Evolutionary conservation across 2,113 vertebrate genomes (phyloP).

Genomic region (Atherinomorus stipes): DNA sequence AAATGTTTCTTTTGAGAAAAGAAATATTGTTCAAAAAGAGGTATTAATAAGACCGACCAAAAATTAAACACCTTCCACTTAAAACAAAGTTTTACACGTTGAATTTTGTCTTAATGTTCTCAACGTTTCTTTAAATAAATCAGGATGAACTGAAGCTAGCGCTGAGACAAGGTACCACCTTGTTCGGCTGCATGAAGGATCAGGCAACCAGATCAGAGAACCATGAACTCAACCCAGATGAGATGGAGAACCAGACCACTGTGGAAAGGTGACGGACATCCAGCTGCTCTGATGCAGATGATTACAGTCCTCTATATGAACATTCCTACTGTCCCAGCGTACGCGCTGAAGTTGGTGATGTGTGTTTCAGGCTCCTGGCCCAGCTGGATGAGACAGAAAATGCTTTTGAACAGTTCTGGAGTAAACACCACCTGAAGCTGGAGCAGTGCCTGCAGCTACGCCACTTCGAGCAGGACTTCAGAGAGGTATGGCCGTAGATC

Average conservation of each 20-base stretch:
- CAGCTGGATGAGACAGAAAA: constrained; percentile 95
- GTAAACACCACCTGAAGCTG: constrained; percentile 91
- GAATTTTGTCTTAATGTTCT: background rate
- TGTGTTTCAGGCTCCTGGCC: constrained; percentile 86
- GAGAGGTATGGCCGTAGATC: constrained; percentile 83
- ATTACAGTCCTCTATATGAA: background rate
- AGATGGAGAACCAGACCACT: constrained; percentile 91
- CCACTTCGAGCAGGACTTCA: constrained; percentile 93
- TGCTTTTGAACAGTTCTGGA: constrained; percentile 94
- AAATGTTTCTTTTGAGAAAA: too few species aligned
- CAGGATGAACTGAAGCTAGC: constrained; percentile 92
- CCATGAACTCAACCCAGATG: constrained; percentile 88
- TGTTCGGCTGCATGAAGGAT: constrained; percentile 90
- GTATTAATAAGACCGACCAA: too few species aligned
- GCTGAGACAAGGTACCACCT: constrained; percentile 89
- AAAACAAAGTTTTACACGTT: too few species aligned
- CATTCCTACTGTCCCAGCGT: background rate
- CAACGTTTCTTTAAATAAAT: constrained; percentile 15
- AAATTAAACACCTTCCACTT: too few species aligned
- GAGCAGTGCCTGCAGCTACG: constrained; percentile 94
- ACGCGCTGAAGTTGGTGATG: constrained; percentile 5
- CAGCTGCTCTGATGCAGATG: background rate
- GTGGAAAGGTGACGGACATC: constrained; percentile 87
- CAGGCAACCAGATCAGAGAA: constrained; percentile 84
- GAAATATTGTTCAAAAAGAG: too few species aligned